Evolutionary conservation across 2,113 vertebrate genomes (phyloP), one percentile per base, ranked within the genome.

Genomic region (Rutilus rutilus): DNA sequence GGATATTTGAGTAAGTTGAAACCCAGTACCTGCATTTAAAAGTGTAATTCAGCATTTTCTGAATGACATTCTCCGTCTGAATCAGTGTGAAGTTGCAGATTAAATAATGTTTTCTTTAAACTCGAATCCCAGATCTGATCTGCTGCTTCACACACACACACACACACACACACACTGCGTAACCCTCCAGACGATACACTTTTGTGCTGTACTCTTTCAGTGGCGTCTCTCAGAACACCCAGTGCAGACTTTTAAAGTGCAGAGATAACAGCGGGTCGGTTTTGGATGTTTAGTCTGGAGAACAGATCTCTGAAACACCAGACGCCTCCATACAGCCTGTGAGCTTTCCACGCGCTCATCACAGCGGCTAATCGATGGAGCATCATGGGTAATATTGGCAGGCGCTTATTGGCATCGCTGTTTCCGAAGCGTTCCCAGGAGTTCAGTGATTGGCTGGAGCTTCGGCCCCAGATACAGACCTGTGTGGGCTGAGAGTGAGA

Each of bases 321-420:
- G 25, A 52, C 15, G 47, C 45, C 47, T 27, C 25, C 45, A 2
- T 4, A 52, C 47, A 11, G 75, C 75, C 50, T 33, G 75, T 57
- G 50, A 36, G 50, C 50, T 12, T 30, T 50, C 39, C 7, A 36
- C 6, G 5, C 2, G 65, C 3, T 14, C 30, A 7, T 7, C 30
- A 36, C 33, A 3, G 19, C 6, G 67, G 14, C 6, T 52, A 8
- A 75, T 75, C 45, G 11, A 23, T 78, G 33, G 33, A 15, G 76
- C 54, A 78, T 57, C 76, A 59, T 78, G 76, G 50, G 52, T 78
- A 78, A 78, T 59, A 59, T 57, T 14, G 76, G 76, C 52, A 6
- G 17, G 52, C 52, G 52, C 5, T 21, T 8, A 21, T 21, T 21
- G 76, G 76, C 76, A 7, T 14, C 10, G 8, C 33, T 14, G 5